Evolutionary conservation across 2,888 invertebrate species (phyloP).

Genomic region (Latrodectus elegans): DNA sequence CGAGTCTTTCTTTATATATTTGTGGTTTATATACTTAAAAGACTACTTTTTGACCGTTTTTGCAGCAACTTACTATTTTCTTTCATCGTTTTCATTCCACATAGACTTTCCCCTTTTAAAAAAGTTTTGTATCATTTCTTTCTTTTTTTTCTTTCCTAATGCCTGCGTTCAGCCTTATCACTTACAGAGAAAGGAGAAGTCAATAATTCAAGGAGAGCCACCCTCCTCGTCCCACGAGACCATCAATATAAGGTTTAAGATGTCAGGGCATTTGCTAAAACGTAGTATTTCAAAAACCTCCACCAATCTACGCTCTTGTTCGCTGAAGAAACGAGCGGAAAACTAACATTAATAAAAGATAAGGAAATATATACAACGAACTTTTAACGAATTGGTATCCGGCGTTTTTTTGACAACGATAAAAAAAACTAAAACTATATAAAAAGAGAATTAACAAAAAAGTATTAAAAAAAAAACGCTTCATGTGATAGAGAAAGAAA

Average conservation of each 20-base stretch:
- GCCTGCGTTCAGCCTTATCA: constrained; percentile 13
- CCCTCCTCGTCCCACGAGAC: constrained; percentile 4
- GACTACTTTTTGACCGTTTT: too few relatives aligned
- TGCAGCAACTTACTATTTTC: too few relatives aligned
- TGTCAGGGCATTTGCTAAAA: constrained; percentile 52
- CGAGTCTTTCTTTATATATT: not conserved
- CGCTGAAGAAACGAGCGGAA: constrained; percentile 14
- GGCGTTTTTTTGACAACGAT: constrained; percentile 44
- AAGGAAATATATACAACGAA: constrained; percentile 52
- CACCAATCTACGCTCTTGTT: not conserved
- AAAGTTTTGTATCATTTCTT: constrained; percentile 27
- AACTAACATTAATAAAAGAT: constrained; percentile 56
- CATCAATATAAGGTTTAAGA: constrained; percentile 54
- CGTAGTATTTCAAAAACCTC: constrained; percentile 29
- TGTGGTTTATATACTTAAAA: too few relatives aligned
- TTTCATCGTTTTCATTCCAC: too few relatives aligned
- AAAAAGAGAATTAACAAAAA: constrained; percentile 17
- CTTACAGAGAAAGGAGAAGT: constrained; percentile 27
- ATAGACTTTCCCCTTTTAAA: not conserved
- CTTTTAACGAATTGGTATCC: constrained; percentile 59
- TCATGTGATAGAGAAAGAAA: too few relatives aligned
- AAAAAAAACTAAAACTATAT: constrained; percentile 9
- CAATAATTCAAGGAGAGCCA: constrained; percentile 40
- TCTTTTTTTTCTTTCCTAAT: not conserved
- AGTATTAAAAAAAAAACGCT: not conserved